A percentile compares a stretch with the other conserved stretches of the same genome.
phyloP scores from a whole-genome alignment of 2,888 invertebrate species.

The Coleophora flavipennella region DNA sequence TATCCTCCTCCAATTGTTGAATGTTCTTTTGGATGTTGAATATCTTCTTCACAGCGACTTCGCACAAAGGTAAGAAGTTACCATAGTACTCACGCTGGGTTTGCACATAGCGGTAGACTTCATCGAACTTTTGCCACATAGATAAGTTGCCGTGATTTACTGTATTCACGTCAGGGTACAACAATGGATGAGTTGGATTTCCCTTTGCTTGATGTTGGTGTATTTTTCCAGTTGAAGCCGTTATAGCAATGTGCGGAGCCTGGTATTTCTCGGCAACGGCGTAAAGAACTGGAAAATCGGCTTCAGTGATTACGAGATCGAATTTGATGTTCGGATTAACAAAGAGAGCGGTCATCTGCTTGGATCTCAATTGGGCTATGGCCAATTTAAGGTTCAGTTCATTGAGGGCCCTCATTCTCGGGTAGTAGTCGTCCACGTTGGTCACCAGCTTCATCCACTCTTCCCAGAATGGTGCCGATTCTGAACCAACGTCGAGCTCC shows the following conservation, averaged over 20 bases:
- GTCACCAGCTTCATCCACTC: conserved; percentile 43
- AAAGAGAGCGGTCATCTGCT: conserved; percentile 49
- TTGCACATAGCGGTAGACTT: conserved; percentile 41
- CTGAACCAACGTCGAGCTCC: conserved; percentile 50
- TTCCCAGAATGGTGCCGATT: conserved; percentile 48
- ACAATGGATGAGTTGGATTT: conserved; percentile 61
- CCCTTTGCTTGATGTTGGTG: conserved; percentile 66
- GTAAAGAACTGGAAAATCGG: conserved; percentile 60
- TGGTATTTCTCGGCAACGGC: conserved; percentile 68
- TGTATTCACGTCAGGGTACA: conserved; percentile 64
- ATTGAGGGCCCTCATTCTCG: conserved; percentile 37
- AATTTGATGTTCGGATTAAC: conserved; percentile 60
- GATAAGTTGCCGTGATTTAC: conserved; percentile 50
- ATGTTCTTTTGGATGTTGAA: conserved; percentile 44
- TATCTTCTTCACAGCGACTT: conserved; percentile 49
- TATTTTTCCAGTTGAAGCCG: conserved; percentile 58
- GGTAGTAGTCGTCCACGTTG: conserved; percentile 48
- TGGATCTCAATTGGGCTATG: conserved; percentile 51
- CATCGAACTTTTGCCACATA: conserved; percentile 46
- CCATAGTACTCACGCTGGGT: conserved; percentile 50
- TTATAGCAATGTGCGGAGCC: conserved; percentile 66
- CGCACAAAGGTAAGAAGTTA: conserved; percentile 43
- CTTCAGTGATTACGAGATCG: conserved; percentile 71
- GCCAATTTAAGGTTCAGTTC: conserved; percentile 47
- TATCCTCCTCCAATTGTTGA: conserved; percentile 50